A percentile compares a stretch with the other conserved stretches of the same genome.
These are phyloP conservation scores for Melanotaenia pygmaea DNA, from an alignment of 2,797 vertebrate species.

Conservation along the genomic window DNA sequence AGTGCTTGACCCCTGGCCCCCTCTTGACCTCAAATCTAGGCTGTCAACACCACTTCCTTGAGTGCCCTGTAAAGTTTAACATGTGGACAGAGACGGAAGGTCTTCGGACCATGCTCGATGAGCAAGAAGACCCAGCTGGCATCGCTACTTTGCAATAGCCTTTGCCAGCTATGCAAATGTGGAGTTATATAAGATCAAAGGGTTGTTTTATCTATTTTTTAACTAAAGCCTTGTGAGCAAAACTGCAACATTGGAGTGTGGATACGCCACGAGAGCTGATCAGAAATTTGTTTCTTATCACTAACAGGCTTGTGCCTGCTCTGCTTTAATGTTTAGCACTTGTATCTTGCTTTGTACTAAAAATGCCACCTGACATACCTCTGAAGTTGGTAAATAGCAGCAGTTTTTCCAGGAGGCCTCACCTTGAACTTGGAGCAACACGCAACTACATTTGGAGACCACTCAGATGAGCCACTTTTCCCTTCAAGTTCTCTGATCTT, in stretches of 20 bases:
- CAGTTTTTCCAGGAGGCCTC: slow-evolving; percentile 43
- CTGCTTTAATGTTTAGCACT: slow-evolving; percentile 27
- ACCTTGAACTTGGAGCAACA: slow-evolving; percentile 64
- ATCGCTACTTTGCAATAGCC: slow-evolving; percentile 51
- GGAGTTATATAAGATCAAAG: slow-evolving; percentile 55
- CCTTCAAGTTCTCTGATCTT: slow-evolving; percentile 39
- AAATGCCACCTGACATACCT: slow-evolving; percentile 53
- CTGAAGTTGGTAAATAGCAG: slow-evolving; percentile 51
- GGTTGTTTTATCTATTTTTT: slow-evolving; percentile 30
- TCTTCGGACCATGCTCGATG: slow-evolving; percentile 48
- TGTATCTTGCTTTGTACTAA: slow-evolving; percentile 41
- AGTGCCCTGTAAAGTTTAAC: slow-evolving; percentile 81
- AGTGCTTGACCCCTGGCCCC: slow-evolving; percentile 80
- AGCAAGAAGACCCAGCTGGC: slow-evolving; percentile 67
- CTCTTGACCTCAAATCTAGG: slow-evolving; percentile 80
- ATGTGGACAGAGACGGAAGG: slow-evolving; percentile 76
- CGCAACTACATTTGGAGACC: slow-evolving; percentile 35
- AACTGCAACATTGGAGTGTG: slow-evolving; percentile 20
- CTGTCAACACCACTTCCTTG: slow-evolving; percentile 83
- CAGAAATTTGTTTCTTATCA: slow-evolving; percentile 24
- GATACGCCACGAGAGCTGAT: slow-evolving; percentile 12
- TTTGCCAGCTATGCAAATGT: slow-evolving; percentile 54
- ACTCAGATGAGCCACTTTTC: slow-evolving; percentile 34
- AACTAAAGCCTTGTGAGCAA: slow-evolving; percentile 19
- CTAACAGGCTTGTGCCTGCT: slow-evolving; percentile 27